Evolutionary conservation across 2,888 invertebrate species (phyloP), one percentile per base, ranked within the genome.

Genomic region (Stegana nigrithorax): DNA sequence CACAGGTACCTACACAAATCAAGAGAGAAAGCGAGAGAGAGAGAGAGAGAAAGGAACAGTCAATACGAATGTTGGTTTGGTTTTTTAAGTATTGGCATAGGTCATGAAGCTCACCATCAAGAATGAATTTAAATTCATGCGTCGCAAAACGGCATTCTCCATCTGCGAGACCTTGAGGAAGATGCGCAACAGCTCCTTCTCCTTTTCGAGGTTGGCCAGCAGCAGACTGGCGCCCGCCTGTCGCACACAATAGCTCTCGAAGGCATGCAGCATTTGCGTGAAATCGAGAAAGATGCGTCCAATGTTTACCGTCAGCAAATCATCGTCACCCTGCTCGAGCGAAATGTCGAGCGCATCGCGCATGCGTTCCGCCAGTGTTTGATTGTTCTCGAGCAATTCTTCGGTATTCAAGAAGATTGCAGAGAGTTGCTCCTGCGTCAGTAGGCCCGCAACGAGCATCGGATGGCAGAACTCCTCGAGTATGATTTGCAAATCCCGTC

Each of bases 81-180:
- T 10, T 19, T 47, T 56, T 32, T 21, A 10, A 10, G 10, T 8
- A 21, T 45, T 4, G 5, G 45, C 21, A 3, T 39, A n/a, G 55
- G 5, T 1, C 6, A 8, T 3, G 2, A 47, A 47, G 73, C 87
- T 85, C 85, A 95, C 96, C 96, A 97, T 97, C 61, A 97, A 90
- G 87, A 97, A 98, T n/a, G 97, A 96, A 87, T 97, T 96, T 53
- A 98, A 88, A 85, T 97, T 97, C 97, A 97, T 97, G 75, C 97
- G 89, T 73, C 97, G 89, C 72, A 97, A 87, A 67, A 96, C 92
- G 19, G 94, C 91, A 85, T 97, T 97, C 86, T 97, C 97, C 93
- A 96, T 96, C 88, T 97, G 97, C 36, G 97, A 97, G 63, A 97
- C 97, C 84, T 95, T 91, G 64, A 98, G 89, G 86, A 97, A 98